phyloP scores from a whole-genome alignment of 2,888 invertebrate genomes.

The Lamellibrachia satsuma region DNA sequence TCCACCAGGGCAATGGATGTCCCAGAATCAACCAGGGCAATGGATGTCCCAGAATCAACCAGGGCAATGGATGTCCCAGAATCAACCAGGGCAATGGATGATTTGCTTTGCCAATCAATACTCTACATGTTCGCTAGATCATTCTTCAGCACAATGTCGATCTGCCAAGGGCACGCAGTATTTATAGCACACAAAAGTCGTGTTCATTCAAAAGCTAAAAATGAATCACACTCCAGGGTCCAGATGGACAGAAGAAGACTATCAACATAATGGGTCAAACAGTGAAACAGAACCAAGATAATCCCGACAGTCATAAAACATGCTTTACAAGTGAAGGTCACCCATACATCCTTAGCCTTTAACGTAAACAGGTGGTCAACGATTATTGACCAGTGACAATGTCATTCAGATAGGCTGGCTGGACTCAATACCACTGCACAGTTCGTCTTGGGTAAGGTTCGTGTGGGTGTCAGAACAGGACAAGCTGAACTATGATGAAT shows the following conservation, averaged over 20 bases:
- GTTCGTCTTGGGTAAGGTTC: not conserved
- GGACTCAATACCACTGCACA: not conserved
- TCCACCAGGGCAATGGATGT: no score
- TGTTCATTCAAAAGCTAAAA: not conserved
- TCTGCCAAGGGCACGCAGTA: not conserved
- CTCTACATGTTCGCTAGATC: not conserved
- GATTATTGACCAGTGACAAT: not conserved
- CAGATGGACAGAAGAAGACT: not conserved
- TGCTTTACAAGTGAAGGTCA: not conserved
- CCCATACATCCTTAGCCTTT: not conserved
- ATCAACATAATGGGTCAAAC: not conserved
- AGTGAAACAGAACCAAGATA: not conserved
- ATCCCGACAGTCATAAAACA: not conserved
- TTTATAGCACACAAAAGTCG: not conserved
- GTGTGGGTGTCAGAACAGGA: not conserved
- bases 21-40: no score
- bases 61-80: no score
- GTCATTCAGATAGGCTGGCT: not conserved
- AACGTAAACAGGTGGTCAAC: not conserved
- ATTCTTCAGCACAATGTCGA: not conserved
- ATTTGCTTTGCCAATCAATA: not conserved
- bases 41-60: no score
- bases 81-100: not conserved
- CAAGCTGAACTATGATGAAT: not conserved
- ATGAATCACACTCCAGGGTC: conserved; percentile 4